These are phyloP conservation scores for Chaetura pelagica DNA, from an alignment of 2,113 vertebrate genomes.

Conservation along the genomic window DNA sequence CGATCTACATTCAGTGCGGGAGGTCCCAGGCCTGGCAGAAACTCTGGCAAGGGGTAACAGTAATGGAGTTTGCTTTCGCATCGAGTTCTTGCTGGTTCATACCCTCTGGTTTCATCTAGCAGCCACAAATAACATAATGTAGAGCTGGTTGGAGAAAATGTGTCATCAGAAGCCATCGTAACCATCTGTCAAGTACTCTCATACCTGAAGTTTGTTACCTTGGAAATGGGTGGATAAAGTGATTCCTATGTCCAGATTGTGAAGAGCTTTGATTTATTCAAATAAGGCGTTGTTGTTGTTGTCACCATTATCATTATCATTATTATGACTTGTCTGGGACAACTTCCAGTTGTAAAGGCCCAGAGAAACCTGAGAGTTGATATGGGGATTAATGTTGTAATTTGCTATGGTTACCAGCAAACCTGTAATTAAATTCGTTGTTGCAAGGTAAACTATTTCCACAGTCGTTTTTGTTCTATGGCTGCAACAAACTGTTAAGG, in stretches of 20 bases:
- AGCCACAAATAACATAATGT: not conserved
- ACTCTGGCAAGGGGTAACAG: not conserved
- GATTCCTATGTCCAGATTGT: not conserved
- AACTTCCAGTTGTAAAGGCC: not conserved
- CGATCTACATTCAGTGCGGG: not conserved
- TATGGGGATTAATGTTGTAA: constrained; percentile 19
- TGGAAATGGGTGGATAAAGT: not conserved
- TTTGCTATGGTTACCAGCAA: constrained; percentile 49
- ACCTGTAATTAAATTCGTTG: constrained; percentile 33
- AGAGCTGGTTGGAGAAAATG: not conserved
- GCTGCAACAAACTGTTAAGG: not conserved
- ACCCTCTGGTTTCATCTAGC: not conserved
- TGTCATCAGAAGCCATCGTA: not conserved
- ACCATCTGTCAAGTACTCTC: not conserved
- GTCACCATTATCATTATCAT: not conserved
- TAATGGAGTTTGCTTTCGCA: not conserved
- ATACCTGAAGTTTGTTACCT: not conserved
- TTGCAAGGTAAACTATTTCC: constrained; percentile 39
- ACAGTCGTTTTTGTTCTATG: not conserved
- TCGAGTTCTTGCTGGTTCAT: rapidly evolving
- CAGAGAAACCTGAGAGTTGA: constrained; percentile 32
- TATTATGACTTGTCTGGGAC: not conserved
- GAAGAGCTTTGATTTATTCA: not conserved
- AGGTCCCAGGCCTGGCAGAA: not conserved
- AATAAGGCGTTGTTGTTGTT: not conserved